These are phyloP conservation scores for Drosophila maculinotata DNA, from an alignment of 2,888 invertebrate genomes.

Conservation along the genomic window DNA sequence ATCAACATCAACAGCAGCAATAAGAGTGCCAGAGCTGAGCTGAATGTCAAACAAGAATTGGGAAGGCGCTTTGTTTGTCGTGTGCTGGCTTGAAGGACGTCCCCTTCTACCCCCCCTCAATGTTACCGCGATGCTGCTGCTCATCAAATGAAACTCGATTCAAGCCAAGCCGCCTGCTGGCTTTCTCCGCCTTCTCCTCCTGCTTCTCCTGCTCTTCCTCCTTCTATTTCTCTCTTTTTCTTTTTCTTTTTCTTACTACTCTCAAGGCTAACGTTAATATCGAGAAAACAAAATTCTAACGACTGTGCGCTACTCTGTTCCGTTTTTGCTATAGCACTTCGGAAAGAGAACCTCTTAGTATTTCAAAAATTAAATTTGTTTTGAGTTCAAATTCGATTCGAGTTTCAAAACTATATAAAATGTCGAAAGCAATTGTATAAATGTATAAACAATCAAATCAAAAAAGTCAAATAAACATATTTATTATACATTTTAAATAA, in stretches of 20 bases:
- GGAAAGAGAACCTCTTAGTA: too few relatives aligned
- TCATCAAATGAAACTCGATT: constrained; percentile 39
- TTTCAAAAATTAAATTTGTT: too few relatives aligned
- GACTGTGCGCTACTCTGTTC: background rate
- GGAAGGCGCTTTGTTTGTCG: constrained; percentile 27
- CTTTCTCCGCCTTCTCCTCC: constrained; percentile 1
- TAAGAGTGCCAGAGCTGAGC: constrained; percentile 4
- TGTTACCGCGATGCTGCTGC: constrained; percentile 10
- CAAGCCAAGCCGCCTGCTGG: constrained; percentile 25
- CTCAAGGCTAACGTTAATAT: constrained; percentile 27
- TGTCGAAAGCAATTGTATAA: too few relatives aligned
- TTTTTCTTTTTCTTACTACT: too few relatives aligned
- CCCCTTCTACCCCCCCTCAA: background rate
- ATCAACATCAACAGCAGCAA: constrained; percentile 19
- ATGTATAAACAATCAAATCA: too few relatives aligned
- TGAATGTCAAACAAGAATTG: constrained; percentile 43
- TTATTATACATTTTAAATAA: background rate
- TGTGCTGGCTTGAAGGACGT: constrained; percentile 13
- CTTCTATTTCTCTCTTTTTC: too few relatives aligned
- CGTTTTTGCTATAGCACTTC: too few relatives aligned
- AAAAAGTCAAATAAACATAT: too few relatives aligned
- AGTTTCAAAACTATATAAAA: too few relatives aligned
- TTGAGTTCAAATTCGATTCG: too few relatives aligned
- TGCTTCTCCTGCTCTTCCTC: too few relatives aligned
- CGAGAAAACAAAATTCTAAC: background rate